Base-by-base conservation (phyloP, 2,797 vertebrate species). In the Loris lydekkerianus region DNA sequence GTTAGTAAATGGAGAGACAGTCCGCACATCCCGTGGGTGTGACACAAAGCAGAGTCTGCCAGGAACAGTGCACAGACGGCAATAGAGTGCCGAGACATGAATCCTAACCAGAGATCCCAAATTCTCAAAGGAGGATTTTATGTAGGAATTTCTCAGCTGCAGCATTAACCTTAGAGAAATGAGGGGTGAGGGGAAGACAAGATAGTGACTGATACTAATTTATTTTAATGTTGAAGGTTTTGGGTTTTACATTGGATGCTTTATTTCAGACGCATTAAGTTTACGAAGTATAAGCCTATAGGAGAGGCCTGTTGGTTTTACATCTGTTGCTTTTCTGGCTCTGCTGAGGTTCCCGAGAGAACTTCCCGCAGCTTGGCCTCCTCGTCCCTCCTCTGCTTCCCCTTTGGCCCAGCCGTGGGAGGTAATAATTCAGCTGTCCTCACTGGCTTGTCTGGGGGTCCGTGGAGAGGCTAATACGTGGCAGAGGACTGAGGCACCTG, bases 61-160 rank as follows among this genome's bases (percentile, higher is more conserved):
- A 0, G 0, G 27, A 5, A 23, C 2, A 10, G 13, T 13, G 2
- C n/a, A 21, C 31, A 18, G 31, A 34, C 18, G 65, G 31, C 65
- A n/a, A 17, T 4, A 3, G n/a, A 10, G n/a, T 14, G 4, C 67
- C 10, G 29, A 77, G 84, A 31, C 1, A 23, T 13, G 3, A 2
- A 18, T 27, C 63, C 37, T 17, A 5, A 0, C 43, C 9, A 0
- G 46, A 61, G n/a, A 21, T 17, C 58, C 10, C 67, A 27, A 2
- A 29, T 49, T 67, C 58, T 7, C 31, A 0, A 46, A 70, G 73
- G 25, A 10, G 10, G 18, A 23, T n/a, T 34, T 58, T 31, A 3
- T 3, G 0, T 73, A 70, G 37, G 63, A 6, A 46, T 84, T 63
- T 70, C 49, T 25, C 27, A 56, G 40, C 77, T 84, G 37, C 31